phyloP scores from a whole-genome alignment of 35 echinoderm and acorn worm species.

The Strongylocentrotus purpuratus region DNA sequence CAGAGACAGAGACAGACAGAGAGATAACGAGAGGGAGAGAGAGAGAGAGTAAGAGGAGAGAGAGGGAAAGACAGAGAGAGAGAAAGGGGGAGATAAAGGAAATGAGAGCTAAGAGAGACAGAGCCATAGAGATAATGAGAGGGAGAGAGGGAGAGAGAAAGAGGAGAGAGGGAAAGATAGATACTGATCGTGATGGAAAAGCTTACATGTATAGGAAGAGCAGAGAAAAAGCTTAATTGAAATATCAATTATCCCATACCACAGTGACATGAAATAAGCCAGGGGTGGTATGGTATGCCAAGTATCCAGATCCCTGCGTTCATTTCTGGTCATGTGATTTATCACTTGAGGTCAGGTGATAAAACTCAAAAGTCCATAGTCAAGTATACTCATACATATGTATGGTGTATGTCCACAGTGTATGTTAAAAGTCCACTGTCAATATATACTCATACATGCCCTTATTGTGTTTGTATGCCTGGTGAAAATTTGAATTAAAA shows the following conservation, averaged over 20 bases:
- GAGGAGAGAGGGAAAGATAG: constrained; percentile 5
- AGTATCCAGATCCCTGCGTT: background rate
- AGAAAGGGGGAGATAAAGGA: background rate
- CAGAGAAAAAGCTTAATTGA: constrained; percentile 24
- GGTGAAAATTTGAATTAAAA: too few relatives aligned
- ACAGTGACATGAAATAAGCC: background rate
- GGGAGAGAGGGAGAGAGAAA: background rate
- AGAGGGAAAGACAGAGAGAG: background rate
- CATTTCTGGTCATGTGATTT: constrained; percentile 14
- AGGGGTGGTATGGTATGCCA: constrained; percentile 32
- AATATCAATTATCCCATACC: constrained; percentile 32
- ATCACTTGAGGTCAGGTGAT: constrained; percentile 19
- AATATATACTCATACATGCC: too few relatives aligned
- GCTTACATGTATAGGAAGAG: background rate
- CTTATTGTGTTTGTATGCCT: too few relatives aligned
- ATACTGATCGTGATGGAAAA: background rate
- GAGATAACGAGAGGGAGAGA: background rate
- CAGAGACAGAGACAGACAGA: background rate
- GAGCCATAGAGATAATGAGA: background rate
- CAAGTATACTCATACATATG: background rate
- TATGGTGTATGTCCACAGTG: too few relatives aligned
- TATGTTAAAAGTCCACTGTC: too few relatives aligned
- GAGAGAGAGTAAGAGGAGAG: background rate
- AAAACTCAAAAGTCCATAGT: background rate
- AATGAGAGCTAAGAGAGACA: background rate